A percentile compares a stretch with the other conserved stretches of the same genome.
Evolutionary conservation across 2,888 invertebrate genomes (phyloP).

Genomic region (Polyploca ridens): DNA sequence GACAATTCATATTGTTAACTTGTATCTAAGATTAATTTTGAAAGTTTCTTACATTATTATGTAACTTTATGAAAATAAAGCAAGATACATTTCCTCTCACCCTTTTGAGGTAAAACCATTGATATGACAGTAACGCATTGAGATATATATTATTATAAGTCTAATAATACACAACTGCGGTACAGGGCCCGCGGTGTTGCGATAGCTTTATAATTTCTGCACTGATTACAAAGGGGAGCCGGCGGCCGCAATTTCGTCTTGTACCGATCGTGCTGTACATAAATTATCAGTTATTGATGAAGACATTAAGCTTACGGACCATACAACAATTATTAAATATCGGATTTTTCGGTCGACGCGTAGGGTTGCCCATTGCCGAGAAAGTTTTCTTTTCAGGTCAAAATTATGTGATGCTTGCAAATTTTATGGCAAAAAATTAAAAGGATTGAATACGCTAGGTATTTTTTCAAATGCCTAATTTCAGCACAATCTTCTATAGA

Average conservation of each 20-base stretch:
- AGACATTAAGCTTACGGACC: conserved; percentile 80
- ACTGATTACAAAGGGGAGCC: conserved; percentile 85
- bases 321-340: conserved; percentile 66
- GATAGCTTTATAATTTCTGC: conserved; percentile 81
- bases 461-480: too few species aligned
- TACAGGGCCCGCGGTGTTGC: conserved; percentile 73
- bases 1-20: background rate
- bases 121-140: conserved; percentile 48
- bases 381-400: too few species aligned
- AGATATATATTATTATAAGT: conserved; percentile 64
- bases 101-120: background rate
- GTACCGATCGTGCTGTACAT: conserved; percentile 82
- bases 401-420: background rate
- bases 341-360: conserved; percentile 45
- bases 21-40: too few species aligned
- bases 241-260: conserved; percentile 86
- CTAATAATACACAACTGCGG: conserved; percentile 57
- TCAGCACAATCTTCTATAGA: too few species aligned
- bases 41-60: too few species aligned
- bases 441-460: too few species aligned
- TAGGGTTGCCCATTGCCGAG: conserved; percentile 28
- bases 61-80: too few species aligned
- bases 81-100: too few species aligned
- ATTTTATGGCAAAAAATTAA: too few species aligned
- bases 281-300: conserved; percentile 85